A percentile compares a stretch with the other conserved stretches of the same genome.
phyloP scores from a whole-genome alignment of 2,888 invertebrate genomes.

The Acronicta leporina region DNA sequence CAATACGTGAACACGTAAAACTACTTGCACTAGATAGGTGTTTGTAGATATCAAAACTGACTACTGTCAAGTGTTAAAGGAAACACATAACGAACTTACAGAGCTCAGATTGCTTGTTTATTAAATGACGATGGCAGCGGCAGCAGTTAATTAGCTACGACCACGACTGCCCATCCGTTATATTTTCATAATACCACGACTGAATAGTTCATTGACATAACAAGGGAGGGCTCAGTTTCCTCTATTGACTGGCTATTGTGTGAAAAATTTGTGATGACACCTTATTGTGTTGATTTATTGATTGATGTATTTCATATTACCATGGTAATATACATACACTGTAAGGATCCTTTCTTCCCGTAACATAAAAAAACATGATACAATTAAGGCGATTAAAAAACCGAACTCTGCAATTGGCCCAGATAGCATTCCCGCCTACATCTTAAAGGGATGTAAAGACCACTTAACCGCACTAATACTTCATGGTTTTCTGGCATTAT shows the following conservation, averaged over 20 bases:
- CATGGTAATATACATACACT: neutral
- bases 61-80: conserved; percentile 51
- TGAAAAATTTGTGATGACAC: conserved; percentile 27
- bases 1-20: conserved; percentile 45
- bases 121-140: conserved; percentile 46
- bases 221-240: conserved; percentile 48
- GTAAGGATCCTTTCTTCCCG: neutral
- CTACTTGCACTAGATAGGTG: conserved; percentile 43
- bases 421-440: too few species aligned
- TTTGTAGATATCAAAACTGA: conserved; percentile 43
- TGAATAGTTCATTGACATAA: conserved; percentile 59
- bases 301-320: neutral
- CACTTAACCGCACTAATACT: too few species aligned
- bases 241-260: conserved; percentile 46
- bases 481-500: too few species aligned
- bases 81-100: conserved; percentile 53
- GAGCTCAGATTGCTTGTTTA: conserved; percentile 57
- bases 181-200: conserved; percentile 57
- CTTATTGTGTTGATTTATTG: conserved; percentile 6
- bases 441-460: too few species aligned
- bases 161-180: conserved; percentile 51
- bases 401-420: too few species aligned
- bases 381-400: too few species aligned
- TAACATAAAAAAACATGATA: too few species aligned
- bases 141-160: conserved; percentile 21